Evolutionary conservation across 2,113 vertebrate genomes (phyloP).

Genomic region (Callaeas wilsoni): DNA sequence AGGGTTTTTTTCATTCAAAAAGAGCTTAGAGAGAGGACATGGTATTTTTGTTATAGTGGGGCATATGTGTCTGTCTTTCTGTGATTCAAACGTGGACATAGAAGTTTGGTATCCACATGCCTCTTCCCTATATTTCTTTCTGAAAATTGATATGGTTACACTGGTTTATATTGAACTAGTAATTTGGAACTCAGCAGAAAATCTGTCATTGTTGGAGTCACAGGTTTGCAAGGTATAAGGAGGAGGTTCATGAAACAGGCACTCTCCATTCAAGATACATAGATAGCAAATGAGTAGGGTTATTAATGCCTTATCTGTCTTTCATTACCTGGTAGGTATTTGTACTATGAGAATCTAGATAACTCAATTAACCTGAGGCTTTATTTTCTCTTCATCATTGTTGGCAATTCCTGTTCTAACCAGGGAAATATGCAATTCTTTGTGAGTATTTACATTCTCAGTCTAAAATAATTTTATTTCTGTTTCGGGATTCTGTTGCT

Average conservation of each 20-base stretch:
- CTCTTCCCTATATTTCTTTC: background rate
- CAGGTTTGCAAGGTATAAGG: background rate
- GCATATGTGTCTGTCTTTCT: fast-evolving
- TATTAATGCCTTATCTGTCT: background rate
- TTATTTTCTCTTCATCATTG: background rate
- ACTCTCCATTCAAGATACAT: background rate
- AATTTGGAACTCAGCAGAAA: background rate
- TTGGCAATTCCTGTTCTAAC: background rate
- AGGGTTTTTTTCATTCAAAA: background rate
- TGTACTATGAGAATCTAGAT: background rate
- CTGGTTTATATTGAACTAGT: background rate
- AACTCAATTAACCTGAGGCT: background rate
- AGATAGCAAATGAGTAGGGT: background rate
- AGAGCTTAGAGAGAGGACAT: background rate
- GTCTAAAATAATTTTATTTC: background rate
- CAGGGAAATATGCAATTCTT: background rate
- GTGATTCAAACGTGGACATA: background rate
- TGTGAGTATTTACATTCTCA: background rate
- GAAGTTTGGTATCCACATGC: background rate
- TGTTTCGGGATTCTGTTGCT: background rate
- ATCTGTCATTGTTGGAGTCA: background rate
- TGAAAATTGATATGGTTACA: background rate
- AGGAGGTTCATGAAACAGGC: background rate
- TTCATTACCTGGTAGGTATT: background rate
- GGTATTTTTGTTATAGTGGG: background rate